A percentile compares a stretch with the other conserved stretches of the same genome.
Conservation (phyloP, 92 coral and sea anemone genomes). For the Phenganax subtilis region DNA sequence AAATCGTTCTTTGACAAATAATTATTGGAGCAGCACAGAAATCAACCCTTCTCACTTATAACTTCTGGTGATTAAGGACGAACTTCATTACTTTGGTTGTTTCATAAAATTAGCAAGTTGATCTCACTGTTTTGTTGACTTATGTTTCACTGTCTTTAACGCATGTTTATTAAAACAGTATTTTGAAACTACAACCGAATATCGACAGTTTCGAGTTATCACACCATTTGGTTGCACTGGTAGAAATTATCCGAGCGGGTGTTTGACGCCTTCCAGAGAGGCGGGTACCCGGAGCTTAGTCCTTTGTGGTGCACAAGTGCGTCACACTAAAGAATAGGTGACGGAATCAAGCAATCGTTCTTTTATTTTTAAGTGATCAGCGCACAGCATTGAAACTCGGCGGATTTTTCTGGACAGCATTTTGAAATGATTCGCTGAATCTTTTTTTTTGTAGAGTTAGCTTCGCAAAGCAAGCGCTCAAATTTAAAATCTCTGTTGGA, state of each 20-base stretch:
- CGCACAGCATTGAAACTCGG: neutral
- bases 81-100: neutral
- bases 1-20: too few species aligned
- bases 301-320: conserved; percentile 34
- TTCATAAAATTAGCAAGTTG: neutral
- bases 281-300: conserved; percentile 4
- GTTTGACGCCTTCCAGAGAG: neutral
- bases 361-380: neutral
- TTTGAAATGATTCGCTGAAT: neutral
- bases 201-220: too few species aligned
- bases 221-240: too few species aligned
- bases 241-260: conserved; percentile 15
- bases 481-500: conserved; percentile 25
- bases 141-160: too few species aligned
- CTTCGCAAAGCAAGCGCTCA: neutral
- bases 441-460: neutral
- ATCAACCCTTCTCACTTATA: too few species aligned
- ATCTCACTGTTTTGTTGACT: neutral
- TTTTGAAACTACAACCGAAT: too few species aligned
- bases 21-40: too few species aligned
- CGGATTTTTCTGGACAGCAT: neutral
- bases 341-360: too few species aligned
- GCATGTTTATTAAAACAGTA: too few species aligned
- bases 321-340: too few species aligned
- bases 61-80: too few species aligned